Conservation (phyloP, 30 jellyfish, hydroid and myxozoan genomes). For the Aurelia sp. region DNA sequence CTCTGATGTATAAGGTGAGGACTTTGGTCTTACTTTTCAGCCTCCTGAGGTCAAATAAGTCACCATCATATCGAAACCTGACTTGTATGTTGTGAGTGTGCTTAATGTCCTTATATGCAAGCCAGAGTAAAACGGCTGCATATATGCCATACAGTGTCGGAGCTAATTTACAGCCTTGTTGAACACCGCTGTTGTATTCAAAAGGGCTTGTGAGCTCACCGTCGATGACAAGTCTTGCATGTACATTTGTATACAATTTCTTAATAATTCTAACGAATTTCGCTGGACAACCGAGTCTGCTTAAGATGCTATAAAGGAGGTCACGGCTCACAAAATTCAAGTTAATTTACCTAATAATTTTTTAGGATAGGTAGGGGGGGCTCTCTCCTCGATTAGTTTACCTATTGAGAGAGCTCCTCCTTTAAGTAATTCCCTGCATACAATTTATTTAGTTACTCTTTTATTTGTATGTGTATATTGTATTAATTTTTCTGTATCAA, state of each 20-base stretch:
- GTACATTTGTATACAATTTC: slow-evolving; percentile 35
- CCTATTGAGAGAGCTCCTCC: too few relatives aligned
- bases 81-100: slow-evolving; percentile 42
- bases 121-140: slow-evolving; percentile 69
- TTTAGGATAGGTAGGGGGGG: too few relatives aligned
- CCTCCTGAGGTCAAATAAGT: slow-evolving; percentile 60
- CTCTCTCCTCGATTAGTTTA: too few relatives aligned
- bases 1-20: slow-evolving; percentile 36
- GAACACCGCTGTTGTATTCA: slow-evolving; percentile 69
- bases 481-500: too few relatives aligned
- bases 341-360: too few relatives aligned
- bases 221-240: slow-evolving; percentile 66
- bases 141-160: slow-evolving; percentile 63
- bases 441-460: too few relatives aligned
- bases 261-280: slow-evolving; percentile 55
- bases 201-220: slow-evolving; percentile 55
- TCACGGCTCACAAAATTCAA: too few relatives aligned
- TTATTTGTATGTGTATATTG: too few relatives aligned
- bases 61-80: slow-evolving; percentile 67
- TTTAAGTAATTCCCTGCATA: too few relatives aligned
- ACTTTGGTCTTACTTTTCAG: too few relatives aligned
- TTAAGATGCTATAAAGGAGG: slow-evolving; percentile 37
- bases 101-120: slow-evolving; percentile 47
- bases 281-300: slow-evolving; percentile 72
- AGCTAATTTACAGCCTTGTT: slow-evolving; percentile 71